Percentiles rank a stretch among this genome's conserved stretches.
These are phyloP conservation scores for Stomatorhinus walkeri DNA, from an alignment of 2,797 vertebrate species.

Conservation along the genomic window DNA sequence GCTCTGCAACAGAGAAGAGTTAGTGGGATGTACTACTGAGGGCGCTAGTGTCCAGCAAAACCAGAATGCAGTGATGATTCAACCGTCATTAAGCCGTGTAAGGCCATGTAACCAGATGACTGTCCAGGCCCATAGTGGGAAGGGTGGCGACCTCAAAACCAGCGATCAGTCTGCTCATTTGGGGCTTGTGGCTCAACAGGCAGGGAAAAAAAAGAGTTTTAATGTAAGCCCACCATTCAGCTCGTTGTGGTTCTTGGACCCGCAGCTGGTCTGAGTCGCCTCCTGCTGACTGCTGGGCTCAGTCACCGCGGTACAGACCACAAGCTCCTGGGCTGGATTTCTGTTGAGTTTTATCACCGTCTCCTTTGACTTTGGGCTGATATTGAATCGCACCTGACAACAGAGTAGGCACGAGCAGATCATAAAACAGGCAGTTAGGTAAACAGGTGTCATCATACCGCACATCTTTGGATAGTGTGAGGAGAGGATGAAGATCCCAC, in stretches of 20 bases:
- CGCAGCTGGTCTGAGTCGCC: not conserved
- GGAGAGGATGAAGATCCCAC: not conserved
- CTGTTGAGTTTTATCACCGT: not conserved
- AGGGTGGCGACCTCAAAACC: not conserved
- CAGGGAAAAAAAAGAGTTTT: not conserved
- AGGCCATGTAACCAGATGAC: not conserved
- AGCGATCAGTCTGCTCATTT: not conserved
- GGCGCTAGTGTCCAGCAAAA: not conserved
- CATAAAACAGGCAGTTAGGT: not conserved
- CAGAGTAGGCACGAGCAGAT: not conserved
- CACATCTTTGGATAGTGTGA: not conserved
- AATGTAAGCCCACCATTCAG: not conserved
- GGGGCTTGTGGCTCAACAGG: not conserved
- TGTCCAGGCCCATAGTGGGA: not conserved
- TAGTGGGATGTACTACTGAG: not conserved
- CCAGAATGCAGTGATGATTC: not conserved
- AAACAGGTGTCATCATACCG: not conserved
- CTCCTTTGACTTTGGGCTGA: conserved; percentile 24
- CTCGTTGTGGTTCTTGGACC: not conserved
- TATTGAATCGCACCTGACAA: conserved; percentile 43
- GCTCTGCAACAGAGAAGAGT: not conserved
- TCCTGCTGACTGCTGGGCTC: too few species aligned
- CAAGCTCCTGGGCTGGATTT: not conserved
- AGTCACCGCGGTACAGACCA: not conserved
- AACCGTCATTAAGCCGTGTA: not conserved